These are phyloP conservation scores for Acanthurus leucopareius DNA, from an alignment of 2,797 vertebrate species.

Conservation along the genomic window DNA sequence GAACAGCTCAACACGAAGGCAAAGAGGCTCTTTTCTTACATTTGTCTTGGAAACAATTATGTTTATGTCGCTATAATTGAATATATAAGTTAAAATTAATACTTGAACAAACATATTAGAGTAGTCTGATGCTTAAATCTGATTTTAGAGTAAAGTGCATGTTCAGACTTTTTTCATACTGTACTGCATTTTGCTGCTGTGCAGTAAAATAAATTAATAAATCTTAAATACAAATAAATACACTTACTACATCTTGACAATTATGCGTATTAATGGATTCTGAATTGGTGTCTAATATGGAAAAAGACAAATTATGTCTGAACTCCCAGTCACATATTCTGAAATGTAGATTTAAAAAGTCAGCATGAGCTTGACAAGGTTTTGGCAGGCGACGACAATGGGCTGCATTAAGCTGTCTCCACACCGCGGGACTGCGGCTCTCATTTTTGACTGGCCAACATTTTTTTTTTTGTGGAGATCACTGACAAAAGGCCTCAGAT, in stretches of 20 bases:
- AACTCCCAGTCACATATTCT: conserved; percentile 9
- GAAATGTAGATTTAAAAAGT: conserved; percentile 16
- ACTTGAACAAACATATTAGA: too few species aligned
- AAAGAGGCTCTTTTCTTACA: conserved; percentile 7
- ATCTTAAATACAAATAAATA: too few species aligned
- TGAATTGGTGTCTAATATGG: conserved; percentile 5
- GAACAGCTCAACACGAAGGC: conserved; percentile 14
- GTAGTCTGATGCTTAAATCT: too few species aligned
- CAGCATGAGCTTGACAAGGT: neutral
- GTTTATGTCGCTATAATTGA: conserved; percentile 16
- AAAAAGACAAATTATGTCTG: conserved; percentile 18
- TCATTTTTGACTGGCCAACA: too few species aligned
- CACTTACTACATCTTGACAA: conserved; percentile 10
- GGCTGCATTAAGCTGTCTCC: too few species aligned
- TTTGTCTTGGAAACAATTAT: neutral
- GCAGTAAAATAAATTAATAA: conserved; percentile 1
- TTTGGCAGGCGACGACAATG: neutral
- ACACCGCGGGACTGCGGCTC: too few species aligned
- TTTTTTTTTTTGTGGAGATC: too few species aligned
- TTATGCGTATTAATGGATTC: conserved; percentile 31
- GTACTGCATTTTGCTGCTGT: neutral
- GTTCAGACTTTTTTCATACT: neutral
- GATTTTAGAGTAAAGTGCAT: too few species aligned
- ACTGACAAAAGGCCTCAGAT: too few species aligned
- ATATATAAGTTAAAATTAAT: neutral